A percentile compares a stretch with the other conserved stretches of the same genome.
phyloP scores from a whole-genome alignment of 2,888 invertebrate genomes.

The Minunthozetes semirufus region DNA sequence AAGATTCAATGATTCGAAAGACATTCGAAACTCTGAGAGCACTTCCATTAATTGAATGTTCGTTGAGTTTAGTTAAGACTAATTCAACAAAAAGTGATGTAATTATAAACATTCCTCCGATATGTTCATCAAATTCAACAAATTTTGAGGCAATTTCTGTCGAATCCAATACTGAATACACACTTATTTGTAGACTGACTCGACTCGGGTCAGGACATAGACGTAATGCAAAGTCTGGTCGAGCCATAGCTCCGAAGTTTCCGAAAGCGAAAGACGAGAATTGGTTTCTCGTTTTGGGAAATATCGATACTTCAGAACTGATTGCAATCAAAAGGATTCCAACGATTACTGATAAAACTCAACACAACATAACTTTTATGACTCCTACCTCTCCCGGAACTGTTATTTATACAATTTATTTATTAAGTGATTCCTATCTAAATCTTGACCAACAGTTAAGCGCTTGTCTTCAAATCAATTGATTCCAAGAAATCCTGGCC shows the following conservation, averaged over 20 bases:
- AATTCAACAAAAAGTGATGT: not conserved
- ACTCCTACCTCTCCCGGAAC: constrained; percentile 59
- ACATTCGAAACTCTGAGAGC: constrained; percentile 51
- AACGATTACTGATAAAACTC: constrained; percentile 39
- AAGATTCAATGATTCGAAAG: constrained; percentile 33
- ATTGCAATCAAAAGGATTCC: constrained; percentile 69
- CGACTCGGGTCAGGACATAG: constrained; percentile 43
- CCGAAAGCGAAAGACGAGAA: constrained; percentile 90
- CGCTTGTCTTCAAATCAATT: constrained; percentile 47
- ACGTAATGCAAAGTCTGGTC: constrained; percentile 45
- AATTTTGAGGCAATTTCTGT: constrained; percentile 55
- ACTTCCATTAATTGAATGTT: constrained; percentile 51
- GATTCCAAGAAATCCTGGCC: too few species aligned
- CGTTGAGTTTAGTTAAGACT: not conserved
- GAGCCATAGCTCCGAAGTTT: constrained; percentile 73
- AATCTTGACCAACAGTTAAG: constrained; percentile 86
- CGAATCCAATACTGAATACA: constrained; percentile 66
- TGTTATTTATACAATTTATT: constrained; percentile 68
- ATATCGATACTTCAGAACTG: constrained; percentile 62
- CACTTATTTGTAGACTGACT: constrained; percentile 54
- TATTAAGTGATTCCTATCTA: constrained; percentile 86
- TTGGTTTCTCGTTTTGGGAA: constrained; percentile 84
- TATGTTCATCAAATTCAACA: not conserved
- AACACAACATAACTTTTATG: constrained; percentile 56
- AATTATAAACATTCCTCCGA: not conserved